phyloP scores from a whole-genome alignment of 2,797 vertebrate species.

The Mormyrops boulengeri region DNA sequence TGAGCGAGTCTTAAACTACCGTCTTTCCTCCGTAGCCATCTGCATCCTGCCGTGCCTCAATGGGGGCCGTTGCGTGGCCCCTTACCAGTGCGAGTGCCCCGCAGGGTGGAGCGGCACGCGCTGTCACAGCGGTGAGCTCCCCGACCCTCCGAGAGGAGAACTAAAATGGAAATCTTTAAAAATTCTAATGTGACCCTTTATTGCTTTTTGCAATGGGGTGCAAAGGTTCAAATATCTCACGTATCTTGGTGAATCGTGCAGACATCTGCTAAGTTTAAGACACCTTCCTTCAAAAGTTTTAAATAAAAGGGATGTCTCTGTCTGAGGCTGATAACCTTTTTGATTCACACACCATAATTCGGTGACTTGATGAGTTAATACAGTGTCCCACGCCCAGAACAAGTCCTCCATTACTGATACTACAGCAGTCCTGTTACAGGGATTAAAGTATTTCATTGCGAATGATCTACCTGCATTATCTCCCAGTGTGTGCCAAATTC shows the following conservation, averaged over 20 bases:
- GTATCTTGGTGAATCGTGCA: background rate
- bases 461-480: background rate
- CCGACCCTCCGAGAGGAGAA: background rate
- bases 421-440: background rate
- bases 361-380: background rate
- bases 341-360: background rate
- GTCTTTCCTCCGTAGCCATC: conserved; percentile 67
- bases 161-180: background rate
- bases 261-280: background rate
- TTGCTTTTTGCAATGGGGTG: background rate
- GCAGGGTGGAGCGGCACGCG: conserved; percentile 84
- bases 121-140: conserved; percentile 79
- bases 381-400: background rate
- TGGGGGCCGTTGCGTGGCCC: conserved; percentile 82
- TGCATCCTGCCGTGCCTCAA: conserved; percentile 95
- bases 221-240: background rate
- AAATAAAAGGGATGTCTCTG: background rate
- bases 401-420: background rate
- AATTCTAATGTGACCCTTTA: background rate
- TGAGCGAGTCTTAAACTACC: background rate
- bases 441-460: background rate
- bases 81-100: conserved; percentile 85
- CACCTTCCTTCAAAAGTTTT: background rate
- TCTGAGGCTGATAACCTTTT: background rate
- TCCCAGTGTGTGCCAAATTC: background rate